These are phyloP conservation scores for Drosophila merina DNA, from an alignment of 2,888 invertebrate species.

Conservation along the genomic window DNA sequence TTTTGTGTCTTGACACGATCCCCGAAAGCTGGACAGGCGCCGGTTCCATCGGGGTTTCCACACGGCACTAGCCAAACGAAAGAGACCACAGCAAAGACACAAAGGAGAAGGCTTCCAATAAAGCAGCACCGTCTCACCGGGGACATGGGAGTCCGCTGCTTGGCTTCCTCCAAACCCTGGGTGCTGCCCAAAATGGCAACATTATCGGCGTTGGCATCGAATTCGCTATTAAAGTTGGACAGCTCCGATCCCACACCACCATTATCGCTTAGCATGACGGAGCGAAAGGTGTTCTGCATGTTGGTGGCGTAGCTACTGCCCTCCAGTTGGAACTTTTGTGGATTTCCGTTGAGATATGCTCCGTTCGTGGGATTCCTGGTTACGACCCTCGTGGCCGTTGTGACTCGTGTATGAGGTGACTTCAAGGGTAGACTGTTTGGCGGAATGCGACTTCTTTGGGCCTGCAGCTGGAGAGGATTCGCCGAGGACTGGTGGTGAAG, in stretches of 20 bases:
- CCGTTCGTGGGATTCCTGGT: constrained; percentile 42
- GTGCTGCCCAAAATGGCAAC: constrained; percentile 81
- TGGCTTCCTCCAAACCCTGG: constrained; percentile 82
- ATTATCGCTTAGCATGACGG: constrained; percentile 81
- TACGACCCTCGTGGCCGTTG: constrained; percentile 47
- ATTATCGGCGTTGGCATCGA: constrained; percentile 82
- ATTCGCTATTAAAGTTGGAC: constrained; percentile 82
- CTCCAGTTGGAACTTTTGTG: constrained; percentile 46
- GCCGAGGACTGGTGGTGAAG: constrained; percentile 47
- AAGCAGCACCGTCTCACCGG: constrained; percentile 88
- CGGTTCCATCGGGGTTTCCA: constrained; percentile 85
- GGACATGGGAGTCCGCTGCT: constrained; percentile 86
- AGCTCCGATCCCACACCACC: constrained; percentile 76
- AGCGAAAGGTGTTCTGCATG: constrained; percentile 82
- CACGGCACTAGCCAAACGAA: constrained; percentile 92
- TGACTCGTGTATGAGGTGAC: constrained; percentile 54
- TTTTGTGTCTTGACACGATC: constrained; percentile 87
- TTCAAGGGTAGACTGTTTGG: constrained; percentile 69
- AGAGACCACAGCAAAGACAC: constrained; percentile 88
- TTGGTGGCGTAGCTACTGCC: constrained; percentile 71
- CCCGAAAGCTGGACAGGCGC: constrained; percentile 86
- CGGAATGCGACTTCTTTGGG: constrained; percentile 69
- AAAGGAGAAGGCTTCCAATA: constrained; percentile 88
- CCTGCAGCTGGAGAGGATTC: constrained; percentile 55
- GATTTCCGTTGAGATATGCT: constrained; percentile 12